phyloP scores from a whole-genome alignment of 2,113 vertebrate genomes.

The Pyxicephalus adspersus region DNA sequence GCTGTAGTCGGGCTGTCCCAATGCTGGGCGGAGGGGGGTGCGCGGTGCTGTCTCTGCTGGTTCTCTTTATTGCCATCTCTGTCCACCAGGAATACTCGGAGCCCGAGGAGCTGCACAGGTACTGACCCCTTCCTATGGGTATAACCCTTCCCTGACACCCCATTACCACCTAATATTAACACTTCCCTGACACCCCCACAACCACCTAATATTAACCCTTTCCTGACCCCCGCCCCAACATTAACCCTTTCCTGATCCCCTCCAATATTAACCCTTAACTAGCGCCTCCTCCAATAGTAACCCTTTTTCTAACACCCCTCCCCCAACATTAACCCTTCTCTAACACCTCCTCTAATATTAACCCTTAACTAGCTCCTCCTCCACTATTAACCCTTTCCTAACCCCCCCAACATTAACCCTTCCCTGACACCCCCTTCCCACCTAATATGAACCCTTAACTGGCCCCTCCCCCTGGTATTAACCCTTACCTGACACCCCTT shows the following conservation, averaged over 20 bases:
- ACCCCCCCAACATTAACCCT: background rate
- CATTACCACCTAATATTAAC: background rate
- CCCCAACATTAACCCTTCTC: background rate
- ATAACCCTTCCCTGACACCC: background rate
- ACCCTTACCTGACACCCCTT: no score
- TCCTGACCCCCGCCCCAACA: fast-evolving
- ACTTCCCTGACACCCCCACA: fast-evolving
- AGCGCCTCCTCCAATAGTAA: background rate
- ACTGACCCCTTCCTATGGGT: background rate
- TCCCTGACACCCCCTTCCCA: background rate
- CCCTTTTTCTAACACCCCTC: background rate
- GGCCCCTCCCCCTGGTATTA: no score
- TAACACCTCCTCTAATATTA: background rate
- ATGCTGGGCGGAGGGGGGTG: background rate
- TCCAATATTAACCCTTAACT: no score
- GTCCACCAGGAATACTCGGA: conserved; percentile 65
- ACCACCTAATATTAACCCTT: background rate
- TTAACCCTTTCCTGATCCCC: fast-evolving
- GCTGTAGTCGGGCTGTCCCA: background rate
- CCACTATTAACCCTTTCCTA: no score
- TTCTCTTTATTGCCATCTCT: conserved; percentile 62
- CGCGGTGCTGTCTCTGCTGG: background rate
- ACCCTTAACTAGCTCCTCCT: no score
- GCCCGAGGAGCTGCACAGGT: conserved; percentile 63
- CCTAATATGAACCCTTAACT: no score